Base-by-base conservation (phyloP, 2,888 invertebrate species). In the Glyphotaelius pellucidus region DNA sequence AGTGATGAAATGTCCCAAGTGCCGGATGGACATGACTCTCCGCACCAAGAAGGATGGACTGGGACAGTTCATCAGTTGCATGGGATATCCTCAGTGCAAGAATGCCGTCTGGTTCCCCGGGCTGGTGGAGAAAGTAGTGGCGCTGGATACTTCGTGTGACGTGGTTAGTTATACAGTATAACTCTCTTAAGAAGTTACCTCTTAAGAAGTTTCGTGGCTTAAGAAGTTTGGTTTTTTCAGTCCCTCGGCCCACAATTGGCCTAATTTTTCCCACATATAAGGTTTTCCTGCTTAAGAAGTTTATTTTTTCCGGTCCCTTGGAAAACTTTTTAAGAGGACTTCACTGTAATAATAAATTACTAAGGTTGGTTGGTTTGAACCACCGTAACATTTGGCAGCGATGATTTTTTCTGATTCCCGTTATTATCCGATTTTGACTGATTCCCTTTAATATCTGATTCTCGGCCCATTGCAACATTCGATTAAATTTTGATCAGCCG, bases 61-160 rank as follows among this genome's bases (percentile, higher is more conserved):
- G 25, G 97, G 97, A 80, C 97, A 96, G 94, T 98, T 96, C 94
- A 96, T 99, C 30, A 96, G 97, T 5, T 99, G 99, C 94, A 95
- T 96, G 92, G 97, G 97, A 11, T 99, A 96, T 95, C 99, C 99
- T 0, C 96, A 96, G 25, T 99, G 99, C 94, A 98, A 96, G 94
- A 97, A 98, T 94, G 97, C 97, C 0, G 96, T 98, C 81, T 99
- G 99, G 99, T 96, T 99, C 85, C 98, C 98, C 0, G 95, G 96
- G n/a, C 95, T 96, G 83, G 97, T 98, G 1, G 97, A 97, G 94
- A 96, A 96, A 5, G 95, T 98, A 1, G 96, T 96, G 94, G 97
- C 98, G 9, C 94, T 97, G 79, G 95, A 97, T 15, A 97, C 97
- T 81, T 95, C 95, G n/a, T 99, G 99, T 95, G 92, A 95, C 31